Conservation (phyloP, 1,140 invertebrate species). For the Pseudomyrmex dendroicus region DNA sequence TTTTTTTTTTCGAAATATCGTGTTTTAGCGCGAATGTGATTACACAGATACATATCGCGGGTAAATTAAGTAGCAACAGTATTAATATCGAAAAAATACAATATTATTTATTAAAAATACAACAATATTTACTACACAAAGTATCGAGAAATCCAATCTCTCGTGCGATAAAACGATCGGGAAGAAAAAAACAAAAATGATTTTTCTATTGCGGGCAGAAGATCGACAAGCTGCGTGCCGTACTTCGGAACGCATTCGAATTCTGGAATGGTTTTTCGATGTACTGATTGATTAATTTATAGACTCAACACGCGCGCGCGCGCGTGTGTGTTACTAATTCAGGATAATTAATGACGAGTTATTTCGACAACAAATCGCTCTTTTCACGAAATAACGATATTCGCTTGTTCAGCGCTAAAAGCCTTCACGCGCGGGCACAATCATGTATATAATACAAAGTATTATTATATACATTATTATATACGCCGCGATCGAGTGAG, state of each 20-base stretch:
- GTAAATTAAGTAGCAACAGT: not conserved
- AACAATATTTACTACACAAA: not conserved
- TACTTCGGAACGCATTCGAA: not conserved
- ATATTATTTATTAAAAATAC: too few relatives aligned
- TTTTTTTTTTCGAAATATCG: too few relatives aligned
- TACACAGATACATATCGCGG: not conserved
- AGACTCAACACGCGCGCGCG: too few relatives aligned
- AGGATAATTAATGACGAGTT: conserved; percentile 17
- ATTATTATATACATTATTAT: not conserved
- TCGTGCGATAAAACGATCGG: not conserved
- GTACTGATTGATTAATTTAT: too few relatives aligned
- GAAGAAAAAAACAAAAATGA: not conserved
- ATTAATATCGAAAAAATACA: not conserved
- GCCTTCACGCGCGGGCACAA: not conserved
- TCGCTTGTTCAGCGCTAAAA: conserved; percentile 11
- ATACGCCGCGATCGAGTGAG: not conserved
- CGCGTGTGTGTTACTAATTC: not conserved
- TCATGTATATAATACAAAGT: not conserved
- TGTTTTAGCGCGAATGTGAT: too few relatives aligned
- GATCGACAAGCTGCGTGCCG: not conserved
- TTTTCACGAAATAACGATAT: conserved; percentile 23
- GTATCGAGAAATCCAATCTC: not conserved
- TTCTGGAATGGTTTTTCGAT: not conserved
- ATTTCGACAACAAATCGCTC: conserved; percentile 5
- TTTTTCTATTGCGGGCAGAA: not conserved